Percentiles rank a stretch among this genome's conserved stretches.
Conservation (phyloP, 2,888 invertebrate genomes). For the Stictocephala bisonia region DNA sequence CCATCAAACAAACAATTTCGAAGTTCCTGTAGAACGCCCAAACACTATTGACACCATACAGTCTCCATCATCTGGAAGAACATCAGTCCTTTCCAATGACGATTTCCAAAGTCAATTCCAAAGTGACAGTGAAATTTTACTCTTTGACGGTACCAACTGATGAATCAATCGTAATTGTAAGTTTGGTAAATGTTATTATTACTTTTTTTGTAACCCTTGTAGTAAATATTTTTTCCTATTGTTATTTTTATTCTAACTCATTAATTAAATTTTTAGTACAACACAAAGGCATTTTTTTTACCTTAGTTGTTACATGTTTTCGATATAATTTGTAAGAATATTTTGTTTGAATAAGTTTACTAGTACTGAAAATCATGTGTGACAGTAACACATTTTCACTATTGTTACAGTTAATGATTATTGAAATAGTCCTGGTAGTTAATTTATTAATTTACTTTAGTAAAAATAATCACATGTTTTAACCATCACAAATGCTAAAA, state of each 20-base stretch:
- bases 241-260: too few relatives aligned
- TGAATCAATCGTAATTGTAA: constrained; percentile 25
- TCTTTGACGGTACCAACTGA: constrained; percentile 10
- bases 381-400: constrained; percentile 23
- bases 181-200: neutral
- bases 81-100: constrained; percentile 20
- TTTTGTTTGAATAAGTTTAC: too few relatives aligned
- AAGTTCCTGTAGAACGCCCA: constrained; percentile 18
- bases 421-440: constrained; percentile 7
- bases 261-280: neutral
- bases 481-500: too few relatives aligned
- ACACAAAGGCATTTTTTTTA: constrained; percentile 30
- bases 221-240: constrained; percentile 4
- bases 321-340: too few relatives aligned
- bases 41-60: constrained; percentile 31
- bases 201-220: constrained; percentile 24
- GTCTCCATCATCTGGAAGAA: constrained; percentile 33
- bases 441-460: neutral
- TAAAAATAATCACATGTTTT: neutral
- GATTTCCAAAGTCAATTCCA: constrained; percentile 32
- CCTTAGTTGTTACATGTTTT: constrained; percentile 1
- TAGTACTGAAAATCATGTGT: constrained; percentile 16
- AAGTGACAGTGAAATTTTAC: constrained; percentile 27
- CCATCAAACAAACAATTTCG: constrained; percentile 26
- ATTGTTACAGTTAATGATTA: constrained; percentile 28